Evolutionary conservation across 2,113 vertebrate genomes (phyloP).

Genomic region (Emydura subglobosa): DNA sequence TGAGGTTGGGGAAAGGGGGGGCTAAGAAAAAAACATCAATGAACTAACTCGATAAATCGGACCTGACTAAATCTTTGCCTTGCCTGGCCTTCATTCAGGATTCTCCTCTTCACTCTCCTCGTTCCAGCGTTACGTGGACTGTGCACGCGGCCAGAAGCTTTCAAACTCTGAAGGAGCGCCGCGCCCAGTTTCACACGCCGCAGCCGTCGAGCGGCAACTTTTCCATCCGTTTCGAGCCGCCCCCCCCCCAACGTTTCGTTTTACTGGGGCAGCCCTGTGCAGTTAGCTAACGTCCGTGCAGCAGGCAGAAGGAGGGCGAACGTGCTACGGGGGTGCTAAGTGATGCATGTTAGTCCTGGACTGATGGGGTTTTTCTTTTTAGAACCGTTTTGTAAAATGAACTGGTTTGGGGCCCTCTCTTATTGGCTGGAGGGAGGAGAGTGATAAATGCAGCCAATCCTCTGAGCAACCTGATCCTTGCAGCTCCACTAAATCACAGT

Average conservation of each 20-base stretch:
- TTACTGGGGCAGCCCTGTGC: background rate
- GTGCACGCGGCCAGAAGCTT: background rate
- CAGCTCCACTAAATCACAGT: background rate
- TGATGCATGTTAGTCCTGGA: background rate
- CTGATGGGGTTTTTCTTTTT: too few species aligned
- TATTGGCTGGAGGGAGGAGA: background rate
- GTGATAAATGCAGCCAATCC: background rate
- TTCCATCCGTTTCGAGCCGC: background rate
- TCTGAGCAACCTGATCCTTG: too few species aligned
- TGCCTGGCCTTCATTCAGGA: background rate
- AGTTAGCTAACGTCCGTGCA: background rate
- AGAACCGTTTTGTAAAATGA: too few species aligned
- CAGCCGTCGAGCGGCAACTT: background rate
- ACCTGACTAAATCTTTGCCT: background rate
- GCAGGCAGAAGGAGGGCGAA: background rate
- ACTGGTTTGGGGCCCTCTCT: background rate
- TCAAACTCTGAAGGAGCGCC: background rate
- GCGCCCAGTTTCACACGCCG: background rate
- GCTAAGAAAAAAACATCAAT: background rate
- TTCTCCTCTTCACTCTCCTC: too few species aligned
- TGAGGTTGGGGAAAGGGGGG: accelerated
- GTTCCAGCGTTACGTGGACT: background rate
- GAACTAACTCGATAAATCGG: background rate
- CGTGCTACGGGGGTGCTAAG: background rate
- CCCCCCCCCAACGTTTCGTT: background rate